Evolutionary conservation across 2,797 vertebrate species (phyloP), one percentile per base, ranked within the genome.

Genomic region (Borostomias antarcticus): DNA sequence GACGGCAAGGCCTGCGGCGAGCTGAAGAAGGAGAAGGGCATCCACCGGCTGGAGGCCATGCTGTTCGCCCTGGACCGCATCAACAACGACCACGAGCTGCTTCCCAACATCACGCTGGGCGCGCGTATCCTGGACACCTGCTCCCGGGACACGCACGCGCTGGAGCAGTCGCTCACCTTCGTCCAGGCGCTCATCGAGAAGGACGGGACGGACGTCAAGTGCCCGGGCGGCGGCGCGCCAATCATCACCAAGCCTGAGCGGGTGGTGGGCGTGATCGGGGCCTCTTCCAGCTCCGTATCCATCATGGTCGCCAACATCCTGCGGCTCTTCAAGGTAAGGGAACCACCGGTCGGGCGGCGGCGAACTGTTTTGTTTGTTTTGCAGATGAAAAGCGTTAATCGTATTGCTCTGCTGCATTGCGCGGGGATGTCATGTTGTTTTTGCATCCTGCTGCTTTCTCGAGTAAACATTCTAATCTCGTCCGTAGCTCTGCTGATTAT

Each of bases 271-370:
- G 97, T 99, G 76, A 98, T 99, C 0, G 97, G 97, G 0, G 97
- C 97, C 15, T 99, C 97, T 0, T 97, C 95, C 77, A 99, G 97
- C 89, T 99, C 97, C 0, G 96, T 99, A 66, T 99, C 97, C 82
- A 99, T 99, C 86, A 99, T 99, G 97, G 97, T 99, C 89, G 97
- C 97, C 82, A 99, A 99, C 86, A 98, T 99, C 67, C 92, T 99
- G 7, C 94, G 97, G 50, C 93, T 99, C 72, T 99, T 99, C 79
- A 98, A 98, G 95, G 97, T 99, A 85, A 87, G 83, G 52, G 25
- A 26, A 26, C 6, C 13, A n/a, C 15, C 26, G n/a, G n/a, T n/a
- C 15, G 11, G 11, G 6, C 29, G 52, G 52, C 30, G 52, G 6
- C 28, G 17, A 15, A n/a, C 26, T 32, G 28, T 15, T 6, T 30